Evolutionary conservation across 2,888 invertebrate genomes (phyloP).

Genomic region (Lasius platythorax): DNA sequence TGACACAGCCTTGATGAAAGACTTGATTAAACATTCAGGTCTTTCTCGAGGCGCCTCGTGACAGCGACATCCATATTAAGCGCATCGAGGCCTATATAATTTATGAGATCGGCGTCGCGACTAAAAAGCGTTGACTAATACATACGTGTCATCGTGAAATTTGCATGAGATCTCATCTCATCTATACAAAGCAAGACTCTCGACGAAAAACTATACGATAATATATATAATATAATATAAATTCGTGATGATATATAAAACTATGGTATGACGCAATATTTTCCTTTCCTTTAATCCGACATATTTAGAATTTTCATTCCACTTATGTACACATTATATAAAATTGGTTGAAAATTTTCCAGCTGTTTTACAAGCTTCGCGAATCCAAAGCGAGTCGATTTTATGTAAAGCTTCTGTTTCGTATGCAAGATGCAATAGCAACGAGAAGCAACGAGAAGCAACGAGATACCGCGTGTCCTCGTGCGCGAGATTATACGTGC

Average conservation of each 20-base stretch:
- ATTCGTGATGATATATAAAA: neutral
- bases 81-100: constrained; percentile 40
- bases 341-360: neutral
- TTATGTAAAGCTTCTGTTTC: neutral
- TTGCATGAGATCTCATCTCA: constrained; percentile 17
- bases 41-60: constrained; percentile 40
- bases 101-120: constrained; percentile 31
- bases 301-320: neutral
- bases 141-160: constrained; percentile 15
- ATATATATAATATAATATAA: neutral
- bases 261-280: neutral
- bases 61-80: constrained; percentile 57
- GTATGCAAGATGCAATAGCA: constrained; percentile 1
- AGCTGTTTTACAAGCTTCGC: neutral
- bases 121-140: neutral
- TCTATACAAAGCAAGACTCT: neutral
- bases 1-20: constrained; percentile 59
- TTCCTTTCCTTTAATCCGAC: neutral
- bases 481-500: neutral
- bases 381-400: neutral
- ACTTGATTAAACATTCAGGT: constrained; percentile 55
- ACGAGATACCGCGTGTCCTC: neutral
- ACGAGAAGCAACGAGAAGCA: neutral
- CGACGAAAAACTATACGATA: neutral
- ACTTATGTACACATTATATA: neutral